Base-by-base conservation (phyloP, 2,797 vertebrate species). In the Oryzias dopingdopingensis region DNA sequence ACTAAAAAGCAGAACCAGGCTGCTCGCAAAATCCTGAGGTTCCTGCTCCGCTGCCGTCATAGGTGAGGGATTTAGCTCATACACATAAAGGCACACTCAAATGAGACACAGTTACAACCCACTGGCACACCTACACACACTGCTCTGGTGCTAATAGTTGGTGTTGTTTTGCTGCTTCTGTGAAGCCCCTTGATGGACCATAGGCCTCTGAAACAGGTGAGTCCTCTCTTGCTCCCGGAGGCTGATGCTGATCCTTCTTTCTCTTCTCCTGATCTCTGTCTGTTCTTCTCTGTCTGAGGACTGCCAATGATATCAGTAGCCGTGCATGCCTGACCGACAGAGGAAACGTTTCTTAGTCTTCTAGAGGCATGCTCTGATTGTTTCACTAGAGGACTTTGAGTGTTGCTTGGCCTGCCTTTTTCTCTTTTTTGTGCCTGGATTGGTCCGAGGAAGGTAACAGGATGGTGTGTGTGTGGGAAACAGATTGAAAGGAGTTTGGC, bases 181-280 rank as follows among this genome's bases (percentile, higher is more conserved):
- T 91, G 91, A 98, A 99, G 97, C 96, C 96, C 96, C 91, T 97
- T 98, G 96, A 95, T 96, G 97, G 96, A 99, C 94, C 95, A 94
- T 96, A 96, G 96, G 91, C 96, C 95, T 94, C 96, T 95, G 93
- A 96, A 95, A 93, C 94, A 95, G 97, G 97, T 99, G 94, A 99
- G 97, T 98, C 59, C 50, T 64, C 65, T 77, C 72, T 74, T 72
- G 62, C 68, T 74, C 90, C 86, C 83, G 53, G 72, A 88, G 89
- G 90, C 90, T 92, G 85, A 90, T 98, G 94, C 96, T 94, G 20
- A 22, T 22, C 73, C 66, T 59, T 70, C 59, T 63, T 68, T 68
- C 73, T 70, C 48, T 0, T 73, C 70, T 74, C 71, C 50, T 55
- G 62, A 52, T 52, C 54, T 56, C 63, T 64, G 67, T 37, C 58